A percentile compares a stretch with the other conserved stretches of the same genome.
Evolutionary conservation across 2,797 vertebrate species (phyloP).

Genomic region (Mycteria americana): DNA sequence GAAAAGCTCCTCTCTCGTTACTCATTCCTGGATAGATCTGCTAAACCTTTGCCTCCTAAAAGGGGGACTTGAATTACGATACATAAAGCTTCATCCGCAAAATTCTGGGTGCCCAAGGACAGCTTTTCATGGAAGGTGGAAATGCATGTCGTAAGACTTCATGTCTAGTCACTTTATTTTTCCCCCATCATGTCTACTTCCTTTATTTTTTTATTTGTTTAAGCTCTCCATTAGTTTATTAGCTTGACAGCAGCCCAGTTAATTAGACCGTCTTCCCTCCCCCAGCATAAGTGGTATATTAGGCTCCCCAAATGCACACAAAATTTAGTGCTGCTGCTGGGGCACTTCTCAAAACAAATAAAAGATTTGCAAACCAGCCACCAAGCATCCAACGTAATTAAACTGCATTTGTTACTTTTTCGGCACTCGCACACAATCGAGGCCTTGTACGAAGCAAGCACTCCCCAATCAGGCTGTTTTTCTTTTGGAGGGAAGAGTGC

Average conservation of each 20-base stretch:
- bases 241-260: slow-evolving; percentile 73
- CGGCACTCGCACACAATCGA: slow-evolving; percentile 72
- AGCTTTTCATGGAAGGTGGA: slow-evolving; percentile 18
- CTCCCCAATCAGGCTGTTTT: slow-evolving; percentile 74
- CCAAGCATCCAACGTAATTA: slow-evolving; percentile 81
- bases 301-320: slow-evolving; percentile 74
- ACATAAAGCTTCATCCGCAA: background rate
- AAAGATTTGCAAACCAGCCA: slow-evolving; percentile 80
- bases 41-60: slow-evolving; percentile 48
- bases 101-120: slow-evolving; percentile 26
- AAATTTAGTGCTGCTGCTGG: slow-evolving; percentile 72
- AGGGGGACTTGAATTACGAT: background rate
- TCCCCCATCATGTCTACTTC: slow-evolving; percentile 58
- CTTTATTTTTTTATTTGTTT: slow-evolving; percentile 68
- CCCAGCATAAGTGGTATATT: slow-evolving; percentile 56
- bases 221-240: slow-evolving; percentile 76
- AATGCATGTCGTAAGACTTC: slow-evolving; percentile 28
- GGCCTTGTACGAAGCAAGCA: slow-evolving; percentile 74
- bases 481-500: slow-evolving; percentile 75
- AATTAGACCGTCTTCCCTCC: slow-evolving; percentile 73
- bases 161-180: slow-evolving; percentile 57
- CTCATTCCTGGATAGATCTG: slow-evolving; percentile 51
- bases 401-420: slow-evolving; percentile 80
- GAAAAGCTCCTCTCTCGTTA: slow-evolving; percentile 60
- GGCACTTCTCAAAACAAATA: slow-evolving; percentile 82